Conservation (phyloP, 2,113 vertebrate species). For the Amblyornis subalaris region DNA sequence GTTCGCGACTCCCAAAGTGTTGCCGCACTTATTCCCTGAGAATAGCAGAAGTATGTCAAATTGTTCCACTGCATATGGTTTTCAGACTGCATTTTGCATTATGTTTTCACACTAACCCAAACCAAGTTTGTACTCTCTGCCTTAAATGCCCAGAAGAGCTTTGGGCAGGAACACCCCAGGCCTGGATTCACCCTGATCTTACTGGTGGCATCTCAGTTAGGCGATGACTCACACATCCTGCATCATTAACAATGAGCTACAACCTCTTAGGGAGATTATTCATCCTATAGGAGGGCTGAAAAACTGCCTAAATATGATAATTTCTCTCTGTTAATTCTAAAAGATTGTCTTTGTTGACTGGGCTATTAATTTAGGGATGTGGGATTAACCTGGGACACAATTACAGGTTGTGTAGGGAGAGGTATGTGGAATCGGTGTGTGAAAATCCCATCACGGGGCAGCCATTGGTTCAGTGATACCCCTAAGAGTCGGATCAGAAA, state of each 20-base stretch:
- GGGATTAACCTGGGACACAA: background rate
- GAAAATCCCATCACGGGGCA: background rate
- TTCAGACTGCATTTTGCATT: background rate
- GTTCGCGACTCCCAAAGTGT: background rate
- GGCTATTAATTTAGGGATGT: background rate
- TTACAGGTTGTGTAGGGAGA: background rate
- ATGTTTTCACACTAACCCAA: background rate
- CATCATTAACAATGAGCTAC: background rate
- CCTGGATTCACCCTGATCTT: background rate
- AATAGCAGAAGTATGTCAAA: background rate
- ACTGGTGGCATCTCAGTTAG: background rate
- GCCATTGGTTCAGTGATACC: background rate
- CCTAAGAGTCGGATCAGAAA: background rate
- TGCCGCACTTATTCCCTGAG: background rate
- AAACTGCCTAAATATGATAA: background rate
- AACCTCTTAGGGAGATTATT: background rate
- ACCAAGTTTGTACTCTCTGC: background rate
- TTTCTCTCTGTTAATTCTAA: background rate
- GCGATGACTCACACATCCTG: background rate
- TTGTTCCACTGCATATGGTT: background rate
- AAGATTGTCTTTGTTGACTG: background rate
- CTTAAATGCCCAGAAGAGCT: background rate
- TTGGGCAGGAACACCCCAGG: background rate
- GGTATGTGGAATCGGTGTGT: background rate
- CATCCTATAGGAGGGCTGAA: background rate